Conservation (phyloP, 2,888 invertebrate species). For the Phyto melanocephala region DNA sequence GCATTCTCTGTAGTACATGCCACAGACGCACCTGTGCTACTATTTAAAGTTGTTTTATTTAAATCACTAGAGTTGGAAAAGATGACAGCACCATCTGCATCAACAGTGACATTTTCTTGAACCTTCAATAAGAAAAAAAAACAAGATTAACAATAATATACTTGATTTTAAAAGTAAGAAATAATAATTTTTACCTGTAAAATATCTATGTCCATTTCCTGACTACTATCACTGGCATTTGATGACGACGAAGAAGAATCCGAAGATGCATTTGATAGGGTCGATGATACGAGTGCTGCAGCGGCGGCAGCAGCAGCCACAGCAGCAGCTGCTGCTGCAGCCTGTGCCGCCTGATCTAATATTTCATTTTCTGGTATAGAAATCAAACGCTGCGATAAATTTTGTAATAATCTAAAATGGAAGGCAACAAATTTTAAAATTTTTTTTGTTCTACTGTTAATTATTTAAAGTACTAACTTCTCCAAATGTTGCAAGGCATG, state of each 20-base stretch:
- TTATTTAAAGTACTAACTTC: slow-evolving; percentile 77
- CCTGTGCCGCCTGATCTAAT: slow-evolving; percentile 78
- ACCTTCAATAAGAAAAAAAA: slow-evolving; percentile 71
- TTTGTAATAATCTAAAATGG: slow-evolving; percentile 80
- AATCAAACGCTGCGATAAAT: slow-evolving; percentile 81
- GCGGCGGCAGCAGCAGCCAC: slow-evolving; percentile 69
- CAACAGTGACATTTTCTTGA: slow-evolving; percentile 78
- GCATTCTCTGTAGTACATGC: slow-evolving; percentile 25
- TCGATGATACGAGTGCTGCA: slow-evolving; percentile 68
- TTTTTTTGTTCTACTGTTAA: background rate
- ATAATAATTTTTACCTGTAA: slow-evolving; percentile 76
- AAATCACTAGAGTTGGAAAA: slow-evolving; percentile 68
- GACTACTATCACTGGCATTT: slow-evolving; percentile 74
- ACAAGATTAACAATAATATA: background rate
- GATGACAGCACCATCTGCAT: slow-evolving; percentile 76
- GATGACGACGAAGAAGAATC: slow-evolving; percentile 69
- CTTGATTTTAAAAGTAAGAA: background rate
- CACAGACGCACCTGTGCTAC: slow-evolving; percentile 2
- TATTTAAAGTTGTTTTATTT: slow-evolving; percentile 47
- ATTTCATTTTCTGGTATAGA: slow-evolving; percentile 82
- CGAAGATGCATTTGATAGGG: slow-evolving; percentile 69
- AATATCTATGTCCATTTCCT: slow-evolving; percentile 82
- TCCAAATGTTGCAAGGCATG: slow-evolving; percentile 87
- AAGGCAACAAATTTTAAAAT: background rate
- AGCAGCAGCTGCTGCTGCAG: slow-evolving; percentile 76